Conservation (phyloP, 2,797 vertebrate species). For the Merluccius polli region DNA sequence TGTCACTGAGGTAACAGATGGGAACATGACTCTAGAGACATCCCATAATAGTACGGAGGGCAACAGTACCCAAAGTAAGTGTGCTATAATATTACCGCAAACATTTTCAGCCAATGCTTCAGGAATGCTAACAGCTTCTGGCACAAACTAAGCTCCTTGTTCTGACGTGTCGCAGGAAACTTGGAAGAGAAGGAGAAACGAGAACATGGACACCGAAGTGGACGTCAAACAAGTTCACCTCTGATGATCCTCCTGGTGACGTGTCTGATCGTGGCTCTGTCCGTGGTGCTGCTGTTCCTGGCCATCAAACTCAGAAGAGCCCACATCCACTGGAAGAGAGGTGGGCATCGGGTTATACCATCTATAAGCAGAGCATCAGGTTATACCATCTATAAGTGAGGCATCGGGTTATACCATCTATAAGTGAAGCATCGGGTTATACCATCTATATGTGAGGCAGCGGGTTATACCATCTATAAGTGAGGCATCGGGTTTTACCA, state of each 20-base stretch:
- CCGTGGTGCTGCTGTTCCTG: conserved; percentile 82
- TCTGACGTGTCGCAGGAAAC: not conserved
- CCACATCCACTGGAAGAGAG: conserved; percentile 83
- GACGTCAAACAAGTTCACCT: not conserved
- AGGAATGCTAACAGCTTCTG: not conserved
- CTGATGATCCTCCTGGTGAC: conserved; percentile 36
- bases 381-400: too few relatives aligned
- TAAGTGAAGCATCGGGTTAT: too few relatives aligned
- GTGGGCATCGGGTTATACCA: conserved; percentile 53
- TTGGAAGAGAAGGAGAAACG: not conserved
- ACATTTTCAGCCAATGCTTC: not conserved
- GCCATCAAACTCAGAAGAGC: conserved; percentile 80
- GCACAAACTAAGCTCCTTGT: not conserved
- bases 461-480: too few relatives aligned
- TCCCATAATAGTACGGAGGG: conserved; percentile 22
- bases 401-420: too few relatives aligned
- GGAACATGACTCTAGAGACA: not conserved
- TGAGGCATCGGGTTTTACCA: too few relatives aligned
- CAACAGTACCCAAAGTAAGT: conserved; percentile 45
- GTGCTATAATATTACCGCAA: not conserved
- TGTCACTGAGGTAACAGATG: conserved; percentile 22
- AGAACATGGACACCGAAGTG: too few relatives aligned
- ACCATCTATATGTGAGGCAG: too few relatives aligned
- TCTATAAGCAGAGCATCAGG: too few relatives aligned
- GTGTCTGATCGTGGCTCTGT: conserved; percentile 73